Conservation (phyloP, 2,797 vertebrate genomes). For the Alouatta caraya region DNA sequence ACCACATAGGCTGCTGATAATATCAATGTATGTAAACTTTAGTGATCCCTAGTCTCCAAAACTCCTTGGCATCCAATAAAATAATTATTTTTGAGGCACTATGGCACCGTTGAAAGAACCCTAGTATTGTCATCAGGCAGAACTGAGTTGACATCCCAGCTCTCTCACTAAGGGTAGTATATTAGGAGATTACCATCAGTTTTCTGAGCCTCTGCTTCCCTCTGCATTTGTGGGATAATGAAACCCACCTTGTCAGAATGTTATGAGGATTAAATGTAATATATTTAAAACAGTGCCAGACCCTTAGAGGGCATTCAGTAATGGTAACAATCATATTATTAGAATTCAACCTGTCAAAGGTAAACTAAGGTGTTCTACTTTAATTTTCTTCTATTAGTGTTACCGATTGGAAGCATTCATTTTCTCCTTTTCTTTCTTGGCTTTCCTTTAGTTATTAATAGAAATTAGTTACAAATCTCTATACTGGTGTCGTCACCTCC, state of each 20-base stretch:
- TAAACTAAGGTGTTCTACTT: neutral
- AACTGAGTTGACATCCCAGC: neutral
- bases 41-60: neutral
- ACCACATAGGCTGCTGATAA: neutral
- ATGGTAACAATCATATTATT: neutral
- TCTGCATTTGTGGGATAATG: neutral
- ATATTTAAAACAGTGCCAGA: neutral
- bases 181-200: neutral
- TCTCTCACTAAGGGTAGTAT: neutral
- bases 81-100: neutral
- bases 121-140: no score
- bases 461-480: neutral
- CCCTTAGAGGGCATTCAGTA: neutral
- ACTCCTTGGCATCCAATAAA: neutral
- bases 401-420: neutral
- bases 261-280: neutral
- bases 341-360: neutral
- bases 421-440: neutral
- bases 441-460: neutral
- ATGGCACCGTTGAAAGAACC: neutral
- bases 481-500: neutral
- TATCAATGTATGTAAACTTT: neutral
- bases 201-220: neutral
- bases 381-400: neutral
- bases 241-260: neutral